Evolutionary conservation across 2,113 vertebrate genomes (phyloP).

Genomic region (Narcine bancroftii): DNA sequence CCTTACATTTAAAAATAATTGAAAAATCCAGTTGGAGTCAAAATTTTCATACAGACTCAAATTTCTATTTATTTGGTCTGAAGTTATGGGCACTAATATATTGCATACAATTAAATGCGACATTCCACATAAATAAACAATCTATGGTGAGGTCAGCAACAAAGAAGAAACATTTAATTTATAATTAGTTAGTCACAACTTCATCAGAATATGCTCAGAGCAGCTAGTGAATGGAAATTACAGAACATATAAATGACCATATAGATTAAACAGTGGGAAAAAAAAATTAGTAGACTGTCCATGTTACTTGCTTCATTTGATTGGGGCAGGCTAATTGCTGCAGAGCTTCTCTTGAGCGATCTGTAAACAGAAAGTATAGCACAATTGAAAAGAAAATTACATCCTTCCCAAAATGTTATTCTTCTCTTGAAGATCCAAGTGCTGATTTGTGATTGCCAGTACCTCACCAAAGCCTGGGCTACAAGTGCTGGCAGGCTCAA

Average conservation of each 20-base stretch:
- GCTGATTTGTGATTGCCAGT: background rate
- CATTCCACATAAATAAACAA: background rate
- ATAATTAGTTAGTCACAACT: conserved; percentile 24
- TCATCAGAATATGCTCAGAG: background rate
- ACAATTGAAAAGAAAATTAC: background rate
- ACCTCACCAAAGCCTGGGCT: background rate
- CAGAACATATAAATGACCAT: background rate
- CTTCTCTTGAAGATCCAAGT: background rate
- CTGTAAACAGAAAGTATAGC: conserved; percentile 46
- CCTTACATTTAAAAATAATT: background rate
- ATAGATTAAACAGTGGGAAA: background rate
- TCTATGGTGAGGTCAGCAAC: background rate
- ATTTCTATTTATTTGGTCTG: conserved; percentile 14
- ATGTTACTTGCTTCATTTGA: conserved; percentile 72
- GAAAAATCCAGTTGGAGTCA: background rate
- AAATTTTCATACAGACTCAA: background rate
- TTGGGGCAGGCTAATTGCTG: conserved; percentile 60
- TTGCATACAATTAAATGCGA: background rate
- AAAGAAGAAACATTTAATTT: background rate
- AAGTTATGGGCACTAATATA: background rate
- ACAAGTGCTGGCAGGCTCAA: background rate
- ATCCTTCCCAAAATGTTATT: background rate
- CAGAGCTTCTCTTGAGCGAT: conserved; percentile 65
- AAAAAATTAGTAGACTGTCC: conserved; percentile 65
- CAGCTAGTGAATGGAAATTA: background rate